A percentile compares a stretch with the other conserved stretches of the same genome.
Evolutionary conservation across 1,140 invertebrate genomes (phyloP).

Genomic region (Psilanteris sp.): DNA sequence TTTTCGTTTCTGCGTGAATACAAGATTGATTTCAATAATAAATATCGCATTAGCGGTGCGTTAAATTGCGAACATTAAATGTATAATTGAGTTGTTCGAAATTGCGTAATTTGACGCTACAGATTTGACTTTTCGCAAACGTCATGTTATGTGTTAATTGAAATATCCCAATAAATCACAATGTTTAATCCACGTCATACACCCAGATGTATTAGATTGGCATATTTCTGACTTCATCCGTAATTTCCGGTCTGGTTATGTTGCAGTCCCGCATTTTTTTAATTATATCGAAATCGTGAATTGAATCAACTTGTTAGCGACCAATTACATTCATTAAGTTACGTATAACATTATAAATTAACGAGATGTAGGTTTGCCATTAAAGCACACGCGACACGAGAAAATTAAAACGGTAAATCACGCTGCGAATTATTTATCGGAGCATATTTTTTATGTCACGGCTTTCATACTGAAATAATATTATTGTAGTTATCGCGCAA

Average conservation of each 20-base stretch:
- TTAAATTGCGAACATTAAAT: slow-evolving; percentile 47
- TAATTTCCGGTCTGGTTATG: not conserved
- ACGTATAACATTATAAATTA: slow-evolving; percentile 37
- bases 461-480: not conserved
- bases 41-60: slow-evolving; percentile 37
- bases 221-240: slow-evolving; percentile 26
- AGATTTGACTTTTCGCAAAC: slow-evolving; percentile 53
- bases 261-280: slow-evolving; percentile 12
- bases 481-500: slow-evolving; percentile 3
- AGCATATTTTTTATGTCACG: slow-evolving; percentile 17
- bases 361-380: not conserved
- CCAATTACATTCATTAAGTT: slow-evolving; percentile 29
- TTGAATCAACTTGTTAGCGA: slow-evolving; percentile 28
- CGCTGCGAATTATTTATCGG: slow-evolving; percentile 13
- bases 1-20: slow-evolving; percentile 6
- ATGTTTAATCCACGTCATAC: slow-evolving; percentile 18
- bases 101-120: slow-evolving; percentile 36
- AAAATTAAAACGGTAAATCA: slow-evolving; percentile 36
- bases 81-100: slow-evolving; percentile 52
- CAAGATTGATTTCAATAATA: slow-evolving; percentile 53
- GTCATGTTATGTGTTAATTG: slow-evolving; percentile 58
- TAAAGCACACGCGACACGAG: slow-evolving; percentile 1
- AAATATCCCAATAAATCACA: slow-evolving; percentile 61
- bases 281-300: slow-evolving; percentile 28
- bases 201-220: slow-evolving; percentile 47